Evolutionary conservation across 2,888 invertebrate species (phyloP).

Genomic region (Aphrophora alni): DNA sequence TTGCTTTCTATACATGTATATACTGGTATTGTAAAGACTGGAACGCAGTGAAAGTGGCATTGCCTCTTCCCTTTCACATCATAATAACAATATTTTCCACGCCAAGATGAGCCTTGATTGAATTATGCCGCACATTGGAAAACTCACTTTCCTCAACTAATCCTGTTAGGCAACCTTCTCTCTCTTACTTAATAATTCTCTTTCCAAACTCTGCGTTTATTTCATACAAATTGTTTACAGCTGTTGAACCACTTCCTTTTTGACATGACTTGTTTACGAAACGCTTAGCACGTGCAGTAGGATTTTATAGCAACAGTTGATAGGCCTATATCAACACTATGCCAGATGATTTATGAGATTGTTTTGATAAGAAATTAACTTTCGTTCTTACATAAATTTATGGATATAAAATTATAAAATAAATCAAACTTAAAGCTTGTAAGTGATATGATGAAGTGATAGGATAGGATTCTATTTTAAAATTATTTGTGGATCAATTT

Average conservation of each 20-base stretch:
- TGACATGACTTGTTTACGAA: not conserved
- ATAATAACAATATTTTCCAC: slow-evolving; percentile 43
- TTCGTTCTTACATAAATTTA: no score
- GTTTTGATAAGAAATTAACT: no score
- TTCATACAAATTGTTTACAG: not conserved
- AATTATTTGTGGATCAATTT: no score
- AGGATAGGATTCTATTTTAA: no score
- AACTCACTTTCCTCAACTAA: slow-evolving; percentile 35
- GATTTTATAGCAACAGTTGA: not conserved
- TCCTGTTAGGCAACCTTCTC: slow-evolving; percentile 18
- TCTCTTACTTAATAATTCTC: not conserved
- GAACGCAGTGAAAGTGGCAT: not conserved
- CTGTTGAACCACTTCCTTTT: not conserved
- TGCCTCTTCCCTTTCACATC: not conserved
- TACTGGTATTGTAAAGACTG: not conserved
- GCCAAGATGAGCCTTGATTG: slow-evolving; percentile 41
- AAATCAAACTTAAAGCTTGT: no score
- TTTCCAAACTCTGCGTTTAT: not conserved
- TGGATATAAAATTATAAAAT: not conserved
- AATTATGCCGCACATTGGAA: slow-evolving; percentile 41
- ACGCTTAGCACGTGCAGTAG: not conserved
- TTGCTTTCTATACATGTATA: no score
- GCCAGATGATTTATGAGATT: no score
- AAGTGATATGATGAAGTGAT: no score
- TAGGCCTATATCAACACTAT: not conserved